Evolutionary conservation across 2,888 invertebrate species (phyloP).

Genomic region (Calliopum simillimum): DNA sequence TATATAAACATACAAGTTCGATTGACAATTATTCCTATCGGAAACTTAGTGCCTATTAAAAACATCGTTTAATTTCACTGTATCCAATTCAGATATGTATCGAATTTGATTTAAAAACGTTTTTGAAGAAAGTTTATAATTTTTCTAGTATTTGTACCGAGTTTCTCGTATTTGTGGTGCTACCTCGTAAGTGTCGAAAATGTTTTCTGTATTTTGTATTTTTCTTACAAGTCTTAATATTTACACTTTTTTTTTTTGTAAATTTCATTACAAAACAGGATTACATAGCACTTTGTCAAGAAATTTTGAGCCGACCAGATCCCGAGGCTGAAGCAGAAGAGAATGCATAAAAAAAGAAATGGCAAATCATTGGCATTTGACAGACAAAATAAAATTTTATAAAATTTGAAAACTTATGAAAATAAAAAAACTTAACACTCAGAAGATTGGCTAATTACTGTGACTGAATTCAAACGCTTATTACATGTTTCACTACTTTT

Average conservation of each 20-base stretch:
- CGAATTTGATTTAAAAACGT: too few relatives aligned
- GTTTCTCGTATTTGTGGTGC: background rate
- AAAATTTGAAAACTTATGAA: background rate
- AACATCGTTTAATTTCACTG: too few relatives aligned
- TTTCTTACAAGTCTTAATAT: conserved; percentile 21
- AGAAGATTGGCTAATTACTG: background rate
- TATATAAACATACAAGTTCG: too few relatives aligned
- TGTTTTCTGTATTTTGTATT: conserved; percentile 7
- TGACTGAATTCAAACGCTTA: too few relatives aligned
- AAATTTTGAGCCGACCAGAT: conserved; percentile 65
- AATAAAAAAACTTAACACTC: background rate
- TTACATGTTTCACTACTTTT: too few relatives aligned
- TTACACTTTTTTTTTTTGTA: conserved; percentile 32
- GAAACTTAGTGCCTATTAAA: too few relatives aligned
- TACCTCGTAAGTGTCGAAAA: background rate
- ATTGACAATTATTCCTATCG: too few relatives aligned
- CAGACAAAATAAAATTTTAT: background rate
- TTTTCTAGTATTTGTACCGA: too few relatives aligned
- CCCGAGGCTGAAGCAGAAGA: conserved; percentile 62
- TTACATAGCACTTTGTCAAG: conserved; percentile 66
- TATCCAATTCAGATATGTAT: too few relatives aligned
- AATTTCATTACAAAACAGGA: conserved; percentile 53
- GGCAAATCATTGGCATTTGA: conserved; percentile 26
- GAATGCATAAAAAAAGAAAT: conserved; percentile 37
- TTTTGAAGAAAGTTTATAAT: too few relatives aligned